Evolutionary conservation across 2,113 vertebrate species (phyloP).

Genomic region (Nerophis lumbriciformis): DNA sequence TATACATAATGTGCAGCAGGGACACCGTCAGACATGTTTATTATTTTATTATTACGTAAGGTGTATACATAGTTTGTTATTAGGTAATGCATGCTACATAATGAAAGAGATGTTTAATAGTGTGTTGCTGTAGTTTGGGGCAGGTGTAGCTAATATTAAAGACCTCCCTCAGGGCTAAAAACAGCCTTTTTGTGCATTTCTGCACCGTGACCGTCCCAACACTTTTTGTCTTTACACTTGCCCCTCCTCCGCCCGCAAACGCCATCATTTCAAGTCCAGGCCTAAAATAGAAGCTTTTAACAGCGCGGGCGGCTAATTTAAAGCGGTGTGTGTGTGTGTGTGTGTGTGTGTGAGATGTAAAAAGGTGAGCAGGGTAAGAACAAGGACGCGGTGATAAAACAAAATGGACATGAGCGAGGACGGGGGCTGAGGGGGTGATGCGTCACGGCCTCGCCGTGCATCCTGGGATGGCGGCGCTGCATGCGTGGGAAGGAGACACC

Average conservation of each 20-base stretch:
- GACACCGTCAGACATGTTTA: no score
- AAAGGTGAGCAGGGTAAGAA: conserved; percentile 1
- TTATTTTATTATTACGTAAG: no score
- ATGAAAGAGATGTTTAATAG: no score
- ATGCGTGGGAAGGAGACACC: conserved; percentile 31
- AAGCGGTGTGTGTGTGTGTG: conserved; percentile 1
- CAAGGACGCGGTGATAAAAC: conserved; percentile 1
- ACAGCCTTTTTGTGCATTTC: conserved; percentile 50
- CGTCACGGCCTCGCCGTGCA: conserved; percentile 53
- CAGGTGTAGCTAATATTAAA: neutral
- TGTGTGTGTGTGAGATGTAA: neutral
- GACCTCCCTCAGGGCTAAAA: conserved; percentile 60
- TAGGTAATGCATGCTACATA: no score
- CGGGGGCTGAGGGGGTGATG: conserved; percentile 31
- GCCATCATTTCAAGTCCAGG: conserved; percentile 18
- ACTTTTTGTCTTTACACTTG: conserved; percentile 47
- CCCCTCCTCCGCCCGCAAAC: conserved; percentile 5
- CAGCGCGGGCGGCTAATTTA: conserved; percentile 3
- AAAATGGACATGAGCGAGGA: conserved; percentile 34
- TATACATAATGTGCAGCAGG: no score
- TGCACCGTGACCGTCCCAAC: conserved; percentile 53
- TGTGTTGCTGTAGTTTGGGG: neutral
- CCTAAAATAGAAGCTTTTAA: conserved; percentile 28
- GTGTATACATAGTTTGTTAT: no score
- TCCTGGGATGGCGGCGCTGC: conserved; percentile 51